These are phyloP conservation scores for Nymphalis urticae DNA, from an alignment of 2,888 invertebrate species.

Conservation along the genomic window DNA sequence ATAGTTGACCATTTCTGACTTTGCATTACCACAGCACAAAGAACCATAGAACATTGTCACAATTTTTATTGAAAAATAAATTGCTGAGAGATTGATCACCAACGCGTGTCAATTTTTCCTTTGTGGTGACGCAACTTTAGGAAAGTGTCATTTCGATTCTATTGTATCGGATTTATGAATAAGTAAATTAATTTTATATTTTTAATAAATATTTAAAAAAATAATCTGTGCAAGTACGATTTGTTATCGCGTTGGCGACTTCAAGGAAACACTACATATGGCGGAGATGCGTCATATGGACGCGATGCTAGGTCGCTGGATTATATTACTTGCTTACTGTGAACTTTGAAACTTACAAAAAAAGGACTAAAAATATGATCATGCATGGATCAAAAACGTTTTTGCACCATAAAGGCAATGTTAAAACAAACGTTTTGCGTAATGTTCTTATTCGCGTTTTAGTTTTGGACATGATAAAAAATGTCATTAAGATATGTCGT, in stretches of 20 bases:
- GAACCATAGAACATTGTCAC: too few species aligned
- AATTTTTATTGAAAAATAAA: too few species aligned
- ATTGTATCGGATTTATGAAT: background rate
- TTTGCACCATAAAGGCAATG: background rate
- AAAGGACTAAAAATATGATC: background rate
- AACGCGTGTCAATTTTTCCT: too few species aligned
- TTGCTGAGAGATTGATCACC: too few species aligned
- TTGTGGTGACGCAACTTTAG: background rate
- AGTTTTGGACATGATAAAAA: conserved; percentile 7
- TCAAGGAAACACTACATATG: conserved; percentile 77
- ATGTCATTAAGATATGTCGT: background rate
- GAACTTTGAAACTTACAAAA: conserved; percentile 19
- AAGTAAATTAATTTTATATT: background rate
- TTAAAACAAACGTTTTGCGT: background rate
- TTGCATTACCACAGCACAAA: too few species aligned
- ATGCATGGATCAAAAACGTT: background rate
- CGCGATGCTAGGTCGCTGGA: conserved; percentile 38
- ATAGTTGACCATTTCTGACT: too few species aligned
- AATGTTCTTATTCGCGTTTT: background rate
- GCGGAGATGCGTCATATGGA: conserved; percentile 65
- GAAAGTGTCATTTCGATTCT: background rate
- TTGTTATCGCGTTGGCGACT: conserved; percentile 55
- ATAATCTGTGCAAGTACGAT: conserved; percentile 25
- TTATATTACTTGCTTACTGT: conserved; percentile 23
- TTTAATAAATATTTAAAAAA: conserved; percentile 19